Conservation (phyloP, 2,113 vertebrate species). For the Carassius gibelio region DNA sequence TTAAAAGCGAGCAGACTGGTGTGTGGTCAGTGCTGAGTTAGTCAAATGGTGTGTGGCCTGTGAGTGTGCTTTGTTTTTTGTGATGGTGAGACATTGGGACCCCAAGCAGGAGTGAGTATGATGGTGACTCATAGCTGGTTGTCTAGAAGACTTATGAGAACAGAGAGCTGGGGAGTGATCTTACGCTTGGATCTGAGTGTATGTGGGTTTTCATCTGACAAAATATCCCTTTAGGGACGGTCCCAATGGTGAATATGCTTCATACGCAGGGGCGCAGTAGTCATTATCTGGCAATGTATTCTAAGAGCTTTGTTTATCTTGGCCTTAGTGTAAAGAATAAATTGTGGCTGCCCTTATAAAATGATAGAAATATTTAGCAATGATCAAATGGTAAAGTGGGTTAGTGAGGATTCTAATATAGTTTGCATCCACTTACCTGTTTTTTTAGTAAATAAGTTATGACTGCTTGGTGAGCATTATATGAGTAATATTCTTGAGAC, state of each 20-base stretch:
- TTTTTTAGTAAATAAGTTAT: neutral
- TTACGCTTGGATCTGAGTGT: neutral
- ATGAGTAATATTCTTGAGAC: neutral
- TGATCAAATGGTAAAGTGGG: neutral
- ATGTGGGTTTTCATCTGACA: neutral
- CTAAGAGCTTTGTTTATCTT: neutral
- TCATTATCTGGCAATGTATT: neutral
- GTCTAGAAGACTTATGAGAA: slow-evolving; percentile 42
- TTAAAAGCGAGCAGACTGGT: slow-evolving; percentile 36
- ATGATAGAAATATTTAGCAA: neutral
- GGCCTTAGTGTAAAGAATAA: neutral
- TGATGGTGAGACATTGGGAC: slow-evolving; percentile 29
- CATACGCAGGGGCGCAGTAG: neutral
- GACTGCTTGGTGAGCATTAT: neutral
- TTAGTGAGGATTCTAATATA: neutral
- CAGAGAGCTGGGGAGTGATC: neutral
- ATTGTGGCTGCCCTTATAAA: neutral
- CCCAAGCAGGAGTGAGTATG: slow-evolving; percentile 35
- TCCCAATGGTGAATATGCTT: neutral
- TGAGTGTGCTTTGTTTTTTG: slow-evolving; percentile 37
- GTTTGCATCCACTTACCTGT: neutral
- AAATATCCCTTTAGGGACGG: neutral
- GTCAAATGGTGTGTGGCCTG: slow-evolving; percentile 37
- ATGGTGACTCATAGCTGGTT: slow-evolving; percentile 36
- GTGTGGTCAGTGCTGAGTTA: slow-evolving; percentile 49